These are phyloP conservation scores for Jacana jacana DNA, from an alignment of 2,113 vertebrate genomes.

Conservation along the genomic window DNA sequence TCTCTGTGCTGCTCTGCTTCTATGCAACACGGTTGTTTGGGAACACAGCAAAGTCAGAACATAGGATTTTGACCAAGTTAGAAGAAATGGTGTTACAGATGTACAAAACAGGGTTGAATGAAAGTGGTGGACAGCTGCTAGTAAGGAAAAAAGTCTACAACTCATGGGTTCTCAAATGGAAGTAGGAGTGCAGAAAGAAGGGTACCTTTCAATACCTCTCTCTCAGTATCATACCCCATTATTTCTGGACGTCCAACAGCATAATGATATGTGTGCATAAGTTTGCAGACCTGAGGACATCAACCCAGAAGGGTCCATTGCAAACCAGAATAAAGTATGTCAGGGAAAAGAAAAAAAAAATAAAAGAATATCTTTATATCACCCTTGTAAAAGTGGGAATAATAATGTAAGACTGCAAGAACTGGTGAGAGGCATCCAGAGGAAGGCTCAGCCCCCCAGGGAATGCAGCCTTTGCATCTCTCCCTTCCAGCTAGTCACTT, in stretches of 20 bases:
- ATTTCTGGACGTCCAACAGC: not conserved
- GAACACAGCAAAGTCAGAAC: not conserved
- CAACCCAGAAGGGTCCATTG: not conserved
- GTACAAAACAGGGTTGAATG: not conserved
- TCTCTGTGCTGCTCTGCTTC: not conserved
- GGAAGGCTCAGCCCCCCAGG: not conserved
- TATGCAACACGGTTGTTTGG: not conserved
- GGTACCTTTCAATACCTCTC: not conserved
- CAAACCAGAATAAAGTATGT: not conserved
- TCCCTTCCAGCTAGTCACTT: not conserved
- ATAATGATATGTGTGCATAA: not conserved
- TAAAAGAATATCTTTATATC: not conserved
- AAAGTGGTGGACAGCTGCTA: not conserved
- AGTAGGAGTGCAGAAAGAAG: not conserved
- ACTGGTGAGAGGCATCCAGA: not conserved
- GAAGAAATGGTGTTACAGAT: not conserved
- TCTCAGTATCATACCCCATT: not conserved
- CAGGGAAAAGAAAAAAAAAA: fast-evolving
- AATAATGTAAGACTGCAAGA: not conserved
- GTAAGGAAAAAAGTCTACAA: not conserved
- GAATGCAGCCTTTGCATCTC: not conserved
- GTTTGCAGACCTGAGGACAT: not conserved
- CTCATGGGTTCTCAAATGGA: not conserved
- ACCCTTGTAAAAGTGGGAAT: not conserved
- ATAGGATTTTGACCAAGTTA: not conserved